These are phyloP conservation scores for Paradoxurus hermaphroditus DNA, from an alignment of 2,113 vertebrate genomes.

Conservation along the genomic window DNA sequence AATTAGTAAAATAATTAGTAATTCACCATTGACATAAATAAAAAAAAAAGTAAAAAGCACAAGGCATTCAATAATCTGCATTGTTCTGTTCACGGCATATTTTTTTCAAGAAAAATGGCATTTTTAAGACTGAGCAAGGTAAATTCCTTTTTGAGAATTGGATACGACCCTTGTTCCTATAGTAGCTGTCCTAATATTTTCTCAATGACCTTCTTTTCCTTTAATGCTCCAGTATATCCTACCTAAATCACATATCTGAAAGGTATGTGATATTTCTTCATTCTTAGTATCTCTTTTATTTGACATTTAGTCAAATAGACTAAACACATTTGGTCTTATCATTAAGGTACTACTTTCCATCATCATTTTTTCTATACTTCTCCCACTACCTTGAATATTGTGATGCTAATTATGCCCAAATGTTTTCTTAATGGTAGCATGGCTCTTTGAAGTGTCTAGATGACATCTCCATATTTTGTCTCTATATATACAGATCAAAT, in stretches of 20 bases:
- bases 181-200: neutral
- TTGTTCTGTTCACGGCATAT: neutral
- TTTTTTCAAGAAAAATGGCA: neutral
- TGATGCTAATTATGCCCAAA: neutral
- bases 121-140: neutral
- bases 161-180: neutral
- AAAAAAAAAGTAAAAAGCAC: neutral
- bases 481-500: neutral
- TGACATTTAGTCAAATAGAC: neutral
- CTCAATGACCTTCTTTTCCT: neutral
- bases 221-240: neutral
- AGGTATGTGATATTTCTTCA: neutral
- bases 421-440: neutral
- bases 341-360: neutral
- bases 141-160: neutral
- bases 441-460: neutral
- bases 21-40: neutral
- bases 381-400: neutral
- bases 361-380: neutral
- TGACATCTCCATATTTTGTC: neutral
- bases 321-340: neutral
- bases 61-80: neutral
- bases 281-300: neutral
- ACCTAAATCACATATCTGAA: neutral
- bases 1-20: neutral